Base-by-base conservation (phyloP, 1,140 invertebrate genomes). In the Bursaphelenchus mucronatus region DNA sequence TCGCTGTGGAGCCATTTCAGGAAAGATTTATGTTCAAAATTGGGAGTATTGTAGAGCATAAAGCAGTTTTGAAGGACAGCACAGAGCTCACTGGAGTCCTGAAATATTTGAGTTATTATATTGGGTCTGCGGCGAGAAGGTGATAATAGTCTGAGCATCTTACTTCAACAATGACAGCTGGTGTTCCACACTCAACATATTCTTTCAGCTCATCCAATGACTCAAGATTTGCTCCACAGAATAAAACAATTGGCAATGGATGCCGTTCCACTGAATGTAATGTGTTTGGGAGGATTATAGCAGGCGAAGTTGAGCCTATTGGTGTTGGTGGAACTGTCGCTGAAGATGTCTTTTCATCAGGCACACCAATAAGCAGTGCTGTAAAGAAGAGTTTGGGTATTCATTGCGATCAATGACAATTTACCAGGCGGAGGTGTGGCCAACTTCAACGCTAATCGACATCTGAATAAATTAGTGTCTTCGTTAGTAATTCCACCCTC, bases 41-140 rank as follows among this genome's bases (percentile, higher is more conserved):
- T 57, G 15, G 68, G 44, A 63, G 65, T 69, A 49, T 70, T 68
- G 43, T 70, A 74, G 21, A 79, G 66, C 11, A 71, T 50, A 40
- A 73, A 61, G 21, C 63, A 62, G 39, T 54, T 61, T 13, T 41
- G 49, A 17, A 71, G 61, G 21, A 79, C 52, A 11, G 68, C 66
- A 62, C 76, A 79, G 19, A 78, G 43, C 53, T 78, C 76, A 52
- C 76, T 76, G 17, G 66, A 70, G 53, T 79, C 74, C 54, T 77
- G 66, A 8, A 77, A 40, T 5, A 44, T 44, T 40, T 30, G 2
- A 30, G 5, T 30, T 5, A 30, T 43, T 2, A 55, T 4, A 30
- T 59, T 39, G 40, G 30, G n/a, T n/a, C n/a, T n/a, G n/a, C 52
- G 3, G 19, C 49, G 61, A 40, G 39, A 73, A 56, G 61, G 17